Evolutionary conservation across 2,113 vertebrate species (phyloP), one percentile per base, ranked within the genome.

Genomic region (Brachypodius melanocephalos): DNA sequence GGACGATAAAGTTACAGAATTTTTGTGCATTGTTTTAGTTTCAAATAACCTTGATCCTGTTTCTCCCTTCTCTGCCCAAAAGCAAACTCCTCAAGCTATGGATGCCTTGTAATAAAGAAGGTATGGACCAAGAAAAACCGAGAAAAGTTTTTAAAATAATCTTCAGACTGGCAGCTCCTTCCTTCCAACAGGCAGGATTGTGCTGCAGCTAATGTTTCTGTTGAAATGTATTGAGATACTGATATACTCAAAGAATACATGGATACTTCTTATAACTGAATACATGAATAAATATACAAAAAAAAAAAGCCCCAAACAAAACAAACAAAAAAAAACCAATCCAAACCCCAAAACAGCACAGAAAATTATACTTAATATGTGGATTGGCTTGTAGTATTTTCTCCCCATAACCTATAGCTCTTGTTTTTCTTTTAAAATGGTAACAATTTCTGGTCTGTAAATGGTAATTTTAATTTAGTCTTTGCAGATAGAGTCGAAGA

Each of bases 381-480:
- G 38, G 75, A 94, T 86, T 85, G 59, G 52, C 38, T 90, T 76
- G 66, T 42, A 62, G 57, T 79, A 84, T 95, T 95, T 94, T 48
- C 80, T 85, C 74, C 43, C 32, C 45, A 78, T 65, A 94, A 96
- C 85, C 55, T 75, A 85, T 48, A 94, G n/a, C 2, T 43, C 80
- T 95, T 94, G 73, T 93, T 54, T 68, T 25, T n/a, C 16, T 95
- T 96, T 89, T 85, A 89, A 97, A 93, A 88, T 36, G 52, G 62
- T 79, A 93, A 88, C 8, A 76, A 93, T 94, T 97, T 94, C 89
- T 90, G 81, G 65, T 69, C 79, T 89, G 57, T 79, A 94, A 96
- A 96, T 84, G 78, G 76, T 88, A 93, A 96, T 97, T 97, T 96
- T 95, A 97, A 97, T 97, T 85, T 81, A 31, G 54, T 93, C 86